phyloP scores from a whole-genome alignment of 1,140 invertebrate species.

The Euwallacea similis region DNA sequence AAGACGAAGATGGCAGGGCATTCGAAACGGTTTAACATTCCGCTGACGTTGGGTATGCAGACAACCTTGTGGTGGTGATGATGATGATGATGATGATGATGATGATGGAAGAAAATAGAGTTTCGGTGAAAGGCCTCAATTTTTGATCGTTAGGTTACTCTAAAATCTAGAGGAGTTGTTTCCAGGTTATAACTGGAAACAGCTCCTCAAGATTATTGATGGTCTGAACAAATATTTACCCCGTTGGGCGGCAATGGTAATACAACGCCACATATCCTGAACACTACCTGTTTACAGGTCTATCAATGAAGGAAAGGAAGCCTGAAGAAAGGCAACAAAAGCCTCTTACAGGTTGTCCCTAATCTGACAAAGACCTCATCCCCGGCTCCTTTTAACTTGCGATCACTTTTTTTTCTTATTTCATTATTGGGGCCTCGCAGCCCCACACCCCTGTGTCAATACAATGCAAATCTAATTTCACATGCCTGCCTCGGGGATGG shows the following conservation, averaged over 20 bases:
- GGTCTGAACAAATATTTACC: too few relatives aligned
- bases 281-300: not conserved
- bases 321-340: not conserved
- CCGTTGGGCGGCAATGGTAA: not conserved
- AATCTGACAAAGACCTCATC: not conserved
- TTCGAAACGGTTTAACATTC: conserved; percentile 30
- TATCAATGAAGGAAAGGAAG: conserved; percentile 7
- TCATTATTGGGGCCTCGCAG: conserved; percentile 2
- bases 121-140: too few relatives aligned
- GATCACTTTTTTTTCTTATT: conserved; percentile 11
- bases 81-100: conserved; percentile 20
- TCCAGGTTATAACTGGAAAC: too few relatives aligned
- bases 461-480: conserved; percentile 24
- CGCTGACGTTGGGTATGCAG: conserved; percentile 31
- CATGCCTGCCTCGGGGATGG: conserved; percentile 11
- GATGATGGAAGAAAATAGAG: too few relatives aligned
- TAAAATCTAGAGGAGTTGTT: too few relatives aligned
- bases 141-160: too few relatives aligned
- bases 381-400: not conserved
- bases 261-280: not conserved
- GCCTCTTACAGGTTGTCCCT: not conserved
- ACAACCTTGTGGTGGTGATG: conserved; percentile 36
- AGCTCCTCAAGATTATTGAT: too few relatives aligned
- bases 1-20: not conserved
- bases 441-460: conserved; percentile 15